Evolutionary conservation across 2,797 vertebrate genomes (phyloP).

Genomic region (Falco cherrug): DNA sequence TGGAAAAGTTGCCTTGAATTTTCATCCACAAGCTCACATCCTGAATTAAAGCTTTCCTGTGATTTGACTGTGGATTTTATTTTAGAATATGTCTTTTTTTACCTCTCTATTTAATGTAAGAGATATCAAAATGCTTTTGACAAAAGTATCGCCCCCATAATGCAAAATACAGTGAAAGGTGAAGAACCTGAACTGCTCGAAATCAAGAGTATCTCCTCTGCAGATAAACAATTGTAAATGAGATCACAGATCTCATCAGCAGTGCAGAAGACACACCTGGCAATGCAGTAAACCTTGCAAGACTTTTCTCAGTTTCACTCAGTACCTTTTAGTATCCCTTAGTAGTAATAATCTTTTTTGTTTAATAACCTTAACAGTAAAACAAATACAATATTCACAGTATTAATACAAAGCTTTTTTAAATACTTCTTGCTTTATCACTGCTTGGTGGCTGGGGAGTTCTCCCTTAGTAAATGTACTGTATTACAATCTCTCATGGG

Average conservation of each 20-base stretch:
- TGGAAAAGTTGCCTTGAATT: background rate
- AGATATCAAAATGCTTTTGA: background rate
- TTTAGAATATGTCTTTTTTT: background rate
- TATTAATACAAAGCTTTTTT: background rate
- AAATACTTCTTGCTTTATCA: slow-evolving; percentile 15
- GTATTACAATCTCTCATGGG: background rate
- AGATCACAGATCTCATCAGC: background rate
- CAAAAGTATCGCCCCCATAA: background rate
- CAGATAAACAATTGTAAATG: background rate
- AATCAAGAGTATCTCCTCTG: background rate
- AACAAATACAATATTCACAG: background rate
- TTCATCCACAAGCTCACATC: background rate
- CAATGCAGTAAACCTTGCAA: background rate
- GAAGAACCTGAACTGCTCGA: background rate
- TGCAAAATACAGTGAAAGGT: background rate
- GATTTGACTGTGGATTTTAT: background rate
- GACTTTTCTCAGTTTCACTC: background rate
- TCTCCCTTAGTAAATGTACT: background rate
- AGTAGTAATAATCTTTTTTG: background rate
- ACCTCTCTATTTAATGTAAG: background rate
- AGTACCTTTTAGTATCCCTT: background rate
- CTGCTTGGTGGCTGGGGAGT: background rate
- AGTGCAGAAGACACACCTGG: background rate
- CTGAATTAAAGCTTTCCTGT: background rate
- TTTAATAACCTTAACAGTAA: background rate